Percentiles rank a stretch among this genome's conserved stretches.
Evolutionary conservation across 2,113 vertebrate species (phyloP).

Genomic region (Phalacrocorax brasilianus): DNA sequence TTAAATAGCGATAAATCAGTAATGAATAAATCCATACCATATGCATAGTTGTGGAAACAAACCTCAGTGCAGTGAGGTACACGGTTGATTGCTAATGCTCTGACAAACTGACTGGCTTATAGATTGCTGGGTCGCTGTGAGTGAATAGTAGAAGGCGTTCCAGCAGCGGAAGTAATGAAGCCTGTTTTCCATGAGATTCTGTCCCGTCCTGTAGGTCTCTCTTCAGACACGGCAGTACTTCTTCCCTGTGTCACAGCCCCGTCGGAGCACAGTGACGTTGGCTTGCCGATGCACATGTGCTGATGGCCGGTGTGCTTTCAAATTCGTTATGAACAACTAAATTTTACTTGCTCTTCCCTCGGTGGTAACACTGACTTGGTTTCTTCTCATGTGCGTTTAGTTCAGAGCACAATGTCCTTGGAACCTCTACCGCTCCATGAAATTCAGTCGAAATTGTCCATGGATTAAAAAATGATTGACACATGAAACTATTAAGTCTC

Average conservation of each 20-base stretch:
- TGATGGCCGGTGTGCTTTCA: not conserved
- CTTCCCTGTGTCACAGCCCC: not conserved
- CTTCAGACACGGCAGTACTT: not conserved
- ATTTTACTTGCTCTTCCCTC: not conserved
- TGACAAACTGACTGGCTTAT: not conserved
- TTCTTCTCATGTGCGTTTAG: not conserved
- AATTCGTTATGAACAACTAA: not conserved
- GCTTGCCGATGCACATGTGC: not conserved
- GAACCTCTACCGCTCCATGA: not conserved
- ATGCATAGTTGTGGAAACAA: not conserved
- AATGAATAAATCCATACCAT: not conserved
- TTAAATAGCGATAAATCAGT: not conserved
- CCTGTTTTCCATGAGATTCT: not conserved
- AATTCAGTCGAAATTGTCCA: not conserved
- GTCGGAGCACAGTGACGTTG: not conserved
- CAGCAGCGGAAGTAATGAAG: not conserved
- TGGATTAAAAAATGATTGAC: constrained; percentile 7
- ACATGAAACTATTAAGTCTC: not conserved
- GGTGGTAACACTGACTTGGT: not conserved
- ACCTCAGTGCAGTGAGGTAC: not conserved
- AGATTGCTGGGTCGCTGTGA: not conserved
- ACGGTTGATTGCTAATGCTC: not conserved
- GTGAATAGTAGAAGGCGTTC: not conserved
- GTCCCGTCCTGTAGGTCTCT: not conserved
- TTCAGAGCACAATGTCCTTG: not conserved